Percentiles rank a stretch among this genome's conserved stretches.
phyloP scores from a whole-genome alignment of 2,888 invertebrate genomes.

The Andrena fulva region DNA sequence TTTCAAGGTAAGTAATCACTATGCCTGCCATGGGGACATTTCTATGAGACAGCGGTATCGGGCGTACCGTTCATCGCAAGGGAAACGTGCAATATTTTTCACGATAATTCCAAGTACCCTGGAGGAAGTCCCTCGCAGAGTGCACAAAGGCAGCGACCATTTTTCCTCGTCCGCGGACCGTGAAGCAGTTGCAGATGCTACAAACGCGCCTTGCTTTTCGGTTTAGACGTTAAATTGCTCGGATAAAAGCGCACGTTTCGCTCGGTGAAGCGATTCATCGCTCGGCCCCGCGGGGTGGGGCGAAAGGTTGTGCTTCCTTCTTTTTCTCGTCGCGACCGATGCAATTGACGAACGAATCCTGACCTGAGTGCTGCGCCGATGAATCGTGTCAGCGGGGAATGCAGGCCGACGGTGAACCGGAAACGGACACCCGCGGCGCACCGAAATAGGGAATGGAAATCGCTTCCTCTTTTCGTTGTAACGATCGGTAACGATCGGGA shows the following conservation, averaged over 20 bases:
- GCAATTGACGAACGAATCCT: neutral
- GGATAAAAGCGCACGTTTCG: conserved; percentile 27
- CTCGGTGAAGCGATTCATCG: conserved; percentile 16
- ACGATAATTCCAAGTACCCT: conserved; percentile 6
- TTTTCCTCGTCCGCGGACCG: conserved; percentile 25
- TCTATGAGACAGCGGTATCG: neutral
- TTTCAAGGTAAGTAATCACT: no score
- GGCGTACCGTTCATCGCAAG: neutral
- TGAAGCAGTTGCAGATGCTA: conserved; percentile 15
- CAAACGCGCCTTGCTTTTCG: conserved; percentile 6
- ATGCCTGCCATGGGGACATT: no score
- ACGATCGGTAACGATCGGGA: conserved; percentile 16
- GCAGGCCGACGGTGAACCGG: conserved; percentile 44
- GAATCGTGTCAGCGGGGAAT: conserved; percentile 33
- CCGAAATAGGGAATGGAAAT: conserved; percentile 56
- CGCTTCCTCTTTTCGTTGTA: conserved; percentile 45
- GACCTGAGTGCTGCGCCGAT: neutral
- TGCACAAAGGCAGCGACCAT: neutral
- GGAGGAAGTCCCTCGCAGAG: neutral
- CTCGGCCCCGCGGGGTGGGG: neutral
- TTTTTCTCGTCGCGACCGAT: neutral
- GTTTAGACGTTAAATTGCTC: conserved; percentile 20
- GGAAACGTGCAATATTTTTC: conserved; percentile 1
- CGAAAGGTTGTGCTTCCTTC: neutral
- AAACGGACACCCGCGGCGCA: conserved; percentile 20